Base-by-base conservation (phyloP, 2,113 vertebrate species). In the Cephalophus harveyi region DNA sequence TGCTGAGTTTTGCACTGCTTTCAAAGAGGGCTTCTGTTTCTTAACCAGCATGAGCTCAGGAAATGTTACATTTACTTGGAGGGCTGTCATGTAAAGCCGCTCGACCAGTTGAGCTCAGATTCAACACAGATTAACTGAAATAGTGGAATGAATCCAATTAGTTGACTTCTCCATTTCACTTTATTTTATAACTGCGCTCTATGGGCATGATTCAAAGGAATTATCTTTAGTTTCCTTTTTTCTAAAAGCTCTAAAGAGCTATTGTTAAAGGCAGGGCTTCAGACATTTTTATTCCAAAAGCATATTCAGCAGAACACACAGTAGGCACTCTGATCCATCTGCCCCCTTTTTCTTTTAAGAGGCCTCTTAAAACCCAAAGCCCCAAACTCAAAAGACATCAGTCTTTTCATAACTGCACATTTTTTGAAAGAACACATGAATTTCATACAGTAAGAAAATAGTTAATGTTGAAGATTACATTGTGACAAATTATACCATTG, bases 1-100 rank as follows among this genome's bases (percentile, higher is more conserved):
- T 91, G 96, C 97, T 97, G 92, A 95, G 86, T 89, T 79, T 88
- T 94, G 88, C 40, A 85, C 83, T 89, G 82, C 76, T 96, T 97
- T 97, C 25, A 97, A 98, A 97, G 71, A 97, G 82, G 33, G 15
- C 67, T 91, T 98, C 97, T 98, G 96, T 98, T 95, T 97, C 54
- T 43, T 84, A 96, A 94, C 96, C 95, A 94, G 60, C 92, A 97
- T 46, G 97, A 91, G 54, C 83, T 97, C 92, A 71, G 96, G 95
- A 94, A 96, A 98, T 81, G 94, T 98, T 98, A 94, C 76, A 84
- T 96, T 96, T 90, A 86, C 62, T 94, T 93, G 92, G 89, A 95
- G 82, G 43, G 48, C 81, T 93, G 86, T 96, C 96, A 91, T 62
- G 48, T 91, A 97, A 97, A 97, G 95, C 90, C 5, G 87, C 46